phyloP scores from a whole-genome alignment of 2,113 vertebrate genomes.

The Chlorocebus sabaeus region DNA sequence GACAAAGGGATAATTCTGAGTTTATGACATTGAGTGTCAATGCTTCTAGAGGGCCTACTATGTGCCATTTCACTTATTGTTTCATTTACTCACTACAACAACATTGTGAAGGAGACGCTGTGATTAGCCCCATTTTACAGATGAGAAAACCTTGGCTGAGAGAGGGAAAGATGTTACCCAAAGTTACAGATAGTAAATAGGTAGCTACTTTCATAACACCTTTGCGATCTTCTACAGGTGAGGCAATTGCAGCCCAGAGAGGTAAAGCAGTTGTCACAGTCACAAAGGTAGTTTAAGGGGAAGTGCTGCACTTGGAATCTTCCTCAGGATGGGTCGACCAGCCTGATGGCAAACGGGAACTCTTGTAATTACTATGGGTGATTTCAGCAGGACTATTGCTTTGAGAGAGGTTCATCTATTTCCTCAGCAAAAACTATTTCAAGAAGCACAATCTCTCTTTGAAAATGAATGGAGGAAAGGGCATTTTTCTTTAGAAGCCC shows the following conservation, averaged over 20 bases:
- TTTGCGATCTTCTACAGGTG: background rate
- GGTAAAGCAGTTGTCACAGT: background rate
- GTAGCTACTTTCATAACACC: background rate
- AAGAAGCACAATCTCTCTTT: background rate
- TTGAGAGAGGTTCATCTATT: background rate
- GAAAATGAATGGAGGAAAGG: background rate
- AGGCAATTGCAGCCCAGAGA: background rate
- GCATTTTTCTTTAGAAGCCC: conserved; percentile 31
- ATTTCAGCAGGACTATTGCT: background rate
- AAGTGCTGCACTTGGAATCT: no score
- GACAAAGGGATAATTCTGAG: background rate
- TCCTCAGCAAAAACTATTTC: background rate
- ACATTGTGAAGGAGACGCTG: rapidly evolving
- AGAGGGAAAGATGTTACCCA: background rate
- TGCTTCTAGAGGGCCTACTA: background rate
- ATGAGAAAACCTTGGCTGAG: background rate
- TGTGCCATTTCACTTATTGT: background rate
- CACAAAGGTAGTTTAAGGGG: background rate
- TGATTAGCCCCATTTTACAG: background rate
- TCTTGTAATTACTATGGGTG: background rate
- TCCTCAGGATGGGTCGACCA: background rate
- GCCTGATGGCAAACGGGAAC: background rate
- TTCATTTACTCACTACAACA: background rate
- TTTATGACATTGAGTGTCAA: background rate
- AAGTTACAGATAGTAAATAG: background rate